These are phyloP conservation scores for Orchestia grillus DNA, from an alignment of 1,140 invertebrate genomes.

Conservation along the genomic window DNA sequence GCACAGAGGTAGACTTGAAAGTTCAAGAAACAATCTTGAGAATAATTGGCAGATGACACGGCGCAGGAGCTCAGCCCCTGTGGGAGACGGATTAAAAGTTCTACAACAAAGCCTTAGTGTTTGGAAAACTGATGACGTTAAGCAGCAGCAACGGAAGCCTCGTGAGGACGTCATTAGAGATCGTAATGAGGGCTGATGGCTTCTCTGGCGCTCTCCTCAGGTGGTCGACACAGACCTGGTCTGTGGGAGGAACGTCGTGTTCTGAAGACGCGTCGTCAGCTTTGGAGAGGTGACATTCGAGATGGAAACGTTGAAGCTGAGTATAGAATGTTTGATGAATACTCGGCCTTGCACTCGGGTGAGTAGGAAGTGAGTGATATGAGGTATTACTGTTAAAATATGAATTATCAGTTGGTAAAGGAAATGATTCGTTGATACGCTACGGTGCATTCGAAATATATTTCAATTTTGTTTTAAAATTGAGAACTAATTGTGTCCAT, in stretches of 20 bases:
- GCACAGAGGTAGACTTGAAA: background rate
- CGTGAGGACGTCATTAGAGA: background rate
- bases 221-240: background rate
- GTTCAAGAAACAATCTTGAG: background rate
- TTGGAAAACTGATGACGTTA: slow-evolving; percentile 33
- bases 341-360: background rate
- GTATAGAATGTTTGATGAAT: background rate
- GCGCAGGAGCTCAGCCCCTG: slow-evolving; percentile 21
- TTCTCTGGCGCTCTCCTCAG: background rate
- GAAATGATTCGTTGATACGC: background rate
- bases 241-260: background rate
- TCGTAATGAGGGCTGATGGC: background rate
- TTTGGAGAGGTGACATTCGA: background rate
- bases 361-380: background rate
- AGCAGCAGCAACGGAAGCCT: slow-evolving; percentile 21
- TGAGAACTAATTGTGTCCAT: no score
- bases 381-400: background rate
- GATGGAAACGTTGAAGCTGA: background rate
- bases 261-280: no score
- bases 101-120: background rate
- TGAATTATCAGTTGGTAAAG: background rate
- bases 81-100: slow-evolving; percentile 26
- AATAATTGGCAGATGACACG: slow-evolving; percentile 46
- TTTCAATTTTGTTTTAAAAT: no score
- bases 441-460: no score